Evolutionary conservation across 2,888 invertebrate genomes (phyloP).

Genomic region (Siphlonurus alternatus): DNA sequence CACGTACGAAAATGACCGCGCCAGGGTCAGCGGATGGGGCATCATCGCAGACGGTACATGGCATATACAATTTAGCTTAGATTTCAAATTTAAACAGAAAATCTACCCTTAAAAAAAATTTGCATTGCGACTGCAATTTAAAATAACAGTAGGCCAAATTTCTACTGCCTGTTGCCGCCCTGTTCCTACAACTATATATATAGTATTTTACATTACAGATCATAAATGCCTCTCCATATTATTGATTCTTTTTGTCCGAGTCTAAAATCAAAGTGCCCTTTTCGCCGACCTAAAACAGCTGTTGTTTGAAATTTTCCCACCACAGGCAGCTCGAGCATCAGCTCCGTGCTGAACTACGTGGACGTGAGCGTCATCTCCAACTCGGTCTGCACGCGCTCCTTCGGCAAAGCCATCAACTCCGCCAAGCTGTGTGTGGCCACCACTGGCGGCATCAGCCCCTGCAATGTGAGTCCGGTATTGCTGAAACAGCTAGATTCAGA

Average conservation of each 20-base stretch:
- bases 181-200: no score
- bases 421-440: constrained; percentile 24
- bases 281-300: no score
- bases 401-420: constrained; percentile 18
- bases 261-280: no score
- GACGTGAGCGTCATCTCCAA: constrained; percentile 21
- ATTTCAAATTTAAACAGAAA: no score
- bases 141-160: neutral
- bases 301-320: neutral
- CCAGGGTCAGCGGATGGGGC: neutral
- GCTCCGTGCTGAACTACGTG: constrained; percentile 16
- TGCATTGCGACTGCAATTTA: neutral
- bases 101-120: no score
- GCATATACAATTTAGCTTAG: no score
- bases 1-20: neutral
- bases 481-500: no score
- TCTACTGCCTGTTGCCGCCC: no score
- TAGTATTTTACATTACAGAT: no score
- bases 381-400: constrained; percentile 18
- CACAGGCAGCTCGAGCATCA: constrained; percentile 6
- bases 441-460: constrained; percentile 21
- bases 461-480: constrained; percentile 18
- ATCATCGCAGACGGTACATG: neutral
- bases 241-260: neutral
- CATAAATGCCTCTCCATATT: neutral